Conservation (phyloP, 1,140 invertebrate genomes). For the Bombus huntii region DNA sequence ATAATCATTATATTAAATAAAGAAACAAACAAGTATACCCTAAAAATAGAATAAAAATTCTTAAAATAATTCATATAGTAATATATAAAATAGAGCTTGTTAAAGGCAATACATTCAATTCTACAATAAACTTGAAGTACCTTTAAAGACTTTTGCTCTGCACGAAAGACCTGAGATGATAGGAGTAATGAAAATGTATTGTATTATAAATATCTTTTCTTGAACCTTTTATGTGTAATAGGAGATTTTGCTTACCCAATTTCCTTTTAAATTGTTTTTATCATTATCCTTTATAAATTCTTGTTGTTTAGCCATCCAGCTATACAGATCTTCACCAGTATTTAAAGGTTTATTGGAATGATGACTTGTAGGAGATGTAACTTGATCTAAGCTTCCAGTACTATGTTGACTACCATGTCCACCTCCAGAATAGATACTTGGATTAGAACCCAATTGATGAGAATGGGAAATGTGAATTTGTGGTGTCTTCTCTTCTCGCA, state of each 20-base stretch:
- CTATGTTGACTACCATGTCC: constrained; percentile 82
- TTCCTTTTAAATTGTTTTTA: constrained; percentile 80
- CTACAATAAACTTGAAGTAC: constrained; percentile 65
- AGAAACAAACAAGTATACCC: background rate
- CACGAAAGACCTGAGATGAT: constrained; percentile 78
- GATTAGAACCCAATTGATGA: constrained; percentile 84
- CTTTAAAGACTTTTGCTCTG: constrained; percentile 79
- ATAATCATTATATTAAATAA: constrained; percentile 23
- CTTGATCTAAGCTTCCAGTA: constrained; percentile 78
- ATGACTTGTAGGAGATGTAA: constrained; percentile 77
- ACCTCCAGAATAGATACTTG: constrained; percentile 85
- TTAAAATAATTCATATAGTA: background rate
- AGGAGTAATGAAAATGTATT: constrained; percentile 15
- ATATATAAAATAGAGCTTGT: background rate
- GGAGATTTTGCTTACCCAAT: constrained; percentile 76
- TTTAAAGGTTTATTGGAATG: constrained; percentile 75
- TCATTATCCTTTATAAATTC: constrained; percentile 84
- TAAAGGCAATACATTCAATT: background rate
- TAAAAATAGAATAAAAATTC: background rate
- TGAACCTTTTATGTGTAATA: background rate
- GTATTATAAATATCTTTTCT: background rate
- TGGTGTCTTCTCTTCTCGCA: constrained; percentile 87
- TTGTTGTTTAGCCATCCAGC: constrained; percentile 97
- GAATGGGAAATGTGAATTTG: constrained; percentile 78
- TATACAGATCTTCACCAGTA: constrained; percentile 93